phyloP scores from a whole-genome alignment of 2,797 vertebrate genomes.

The Enteromius viviparus region DNA sequence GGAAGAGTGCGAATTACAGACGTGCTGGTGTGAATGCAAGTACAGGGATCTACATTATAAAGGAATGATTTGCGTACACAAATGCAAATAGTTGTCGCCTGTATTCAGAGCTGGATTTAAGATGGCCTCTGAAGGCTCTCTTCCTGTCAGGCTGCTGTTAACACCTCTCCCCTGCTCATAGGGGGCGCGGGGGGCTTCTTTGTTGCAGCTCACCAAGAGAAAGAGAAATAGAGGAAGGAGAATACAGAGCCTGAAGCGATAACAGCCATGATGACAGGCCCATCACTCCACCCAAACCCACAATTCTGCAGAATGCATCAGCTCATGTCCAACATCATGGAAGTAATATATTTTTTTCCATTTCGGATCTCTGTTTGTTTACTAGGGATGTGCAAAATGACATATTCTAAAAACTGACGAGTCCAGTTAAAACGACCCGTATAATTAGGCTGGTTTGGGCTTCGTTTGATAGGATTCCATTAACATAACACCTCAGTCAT shows the following conservation, averaged over 20 bases:
- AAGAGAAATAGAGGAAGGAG: constrained; percentile 26
- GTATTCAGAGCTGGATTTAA: constrained; percentile 59
- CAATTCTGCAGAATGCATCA: constrained; percentile 18
- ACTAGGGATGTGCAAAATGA: neutral
- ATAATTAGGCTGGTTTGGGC: neutral
- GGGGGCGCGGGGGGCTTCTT: constrained; percentile 65
- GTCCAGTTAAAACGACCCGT: neutral
- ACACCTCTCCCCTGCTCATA: constrained; percentile 64
- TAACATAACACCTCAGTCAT: neutral
- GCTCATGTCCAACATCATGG: constrained; percentile 1
- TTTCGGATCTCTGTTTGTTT: neutral
- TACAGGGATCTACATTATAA: neutral
- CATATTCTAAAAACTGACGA: neutral
- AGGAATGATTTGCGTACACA: neutral
- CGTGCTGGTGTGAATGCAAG: neutral
- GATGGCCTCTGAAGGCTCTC: constrained; percentile 71
- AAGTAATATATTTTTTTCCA: neutral
- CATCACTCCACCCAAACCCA: constrained; percentile 39
- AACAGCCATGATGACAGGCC: constrained; percentile 29
- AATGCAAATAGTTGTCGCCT: constrained; percentile 23
- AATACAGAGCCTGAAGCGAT: constrained; percentile 41
- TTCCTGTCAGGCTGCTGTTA: constrained; percentile 62
- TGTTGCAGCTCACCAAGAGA: constrained; percentile 64
- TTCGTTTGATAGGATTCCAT: neutral
- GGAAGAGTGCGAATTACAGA: neutral